phyloP scores from a whole-genome alignment of 2,797 vertebrate species.

The Falco cherrug region DNA sequence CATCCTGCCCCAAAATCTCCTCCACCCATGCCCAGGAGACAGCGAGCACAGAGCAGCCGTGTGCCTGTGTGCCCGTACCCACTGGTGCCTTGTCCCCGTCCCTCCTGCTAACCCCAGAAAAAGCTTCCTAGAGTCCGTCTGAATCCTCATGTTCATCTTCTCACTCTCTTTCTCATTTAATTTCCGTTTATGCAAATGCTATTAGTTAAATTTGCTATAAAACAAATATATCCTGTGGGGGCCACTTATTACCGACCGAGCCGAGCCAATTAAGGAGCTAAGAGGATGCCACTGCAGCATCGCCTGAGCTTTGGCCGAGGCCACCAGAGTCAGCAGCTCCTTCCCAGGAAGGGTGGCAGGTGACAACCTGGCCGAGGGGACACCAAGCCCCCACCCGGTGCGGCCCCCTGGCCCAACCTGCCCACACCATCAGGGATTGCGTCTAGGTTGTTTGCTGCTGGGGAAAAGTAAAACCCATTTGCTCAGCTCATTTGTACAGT shows the following conservation, averaged over 20 bases:
- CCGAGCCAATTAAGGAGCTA: neutral
- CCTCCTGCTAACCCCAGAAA: neutral
- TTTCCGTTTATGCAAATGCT: neutral
- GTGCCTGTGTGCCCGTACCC: accelerated
- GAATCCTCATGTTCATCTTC: neutral
- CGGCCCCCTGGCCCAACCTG: accelerated
- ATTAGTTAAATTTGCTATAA: neutral
- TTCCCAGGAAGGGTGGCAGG: neutral
- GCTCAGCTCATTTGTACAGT: neutral
- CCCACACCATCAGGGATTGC: neutral
- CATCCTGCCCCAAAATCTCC: neutral
- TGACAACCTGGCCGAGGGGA: neutral
- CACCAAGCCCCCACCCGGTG: neutral
- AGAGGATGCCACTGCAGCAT: neutral
- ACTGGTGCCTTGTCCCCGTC: accelerated
- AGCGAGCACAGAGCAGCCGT: accelerated
- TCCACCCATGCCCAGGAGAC: neutral
- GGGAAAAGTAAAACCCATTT: neutral
- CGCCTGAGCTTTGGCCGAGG: accelerated
- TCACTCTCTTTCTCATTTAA: neutral
- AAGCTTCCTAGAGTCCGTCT: neutral
- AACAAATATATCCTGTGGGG: neutral
- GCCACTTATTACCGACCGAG: accelerated
- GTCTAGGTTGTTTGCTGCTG: accelerated
- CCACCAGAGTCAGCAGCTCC: neutral